Evolutionary conservation across 2,113 vertebrate species (phyloP), one percentile per base, ranked within the genome.

Genomic region (Calidris pygmaea): DNA sequence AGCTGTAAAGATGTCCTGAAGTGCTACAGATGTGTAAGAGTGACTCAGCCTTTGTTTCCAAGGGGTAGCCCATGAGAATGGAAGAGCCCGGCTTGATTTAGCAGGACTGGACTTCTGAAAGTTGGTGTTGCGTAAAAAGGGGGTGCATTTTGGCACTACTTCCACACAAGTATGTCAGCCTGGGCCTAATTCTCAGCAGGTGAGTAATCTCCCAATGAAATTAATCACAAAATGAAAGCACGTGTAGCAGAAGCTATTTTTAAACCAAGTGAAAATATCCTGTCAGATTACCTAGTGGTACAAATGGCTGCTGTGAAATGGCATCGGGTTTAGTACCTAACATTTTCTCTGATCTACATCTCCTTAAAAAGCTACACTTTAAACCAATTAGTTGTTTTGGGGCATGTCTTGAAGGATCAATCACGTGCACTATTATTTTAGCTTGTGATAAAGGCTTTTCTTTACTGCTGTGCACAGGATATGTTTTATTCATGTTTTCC

Each of bases 401-500:
- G 43, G 47, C 26, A 19, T 17, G 15, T 53, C 50, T 87, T 77
- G 47, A 84, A 21, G 32, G 65, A 32, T 58, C 60, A 59, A 0
- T 79, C 7, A 13, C 4, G 37, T 50, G 52, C 2, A 1, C 14
- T 50, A 34, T 77, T 81, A 55, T 71, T 87, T 35, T 50, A 75
- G 32, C n/a, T 89, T 43, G 56, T 91, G 90, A 63, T 87, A 71
- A 92, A 63, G 47, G 17, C 17, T 85, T 63, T 90, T 52, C 45
- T 89, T 89, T 70, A 66, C 47, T 93, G 60, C 92, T 50, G 29
- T 67, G 63, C 9, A 22, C 0, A 1, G 27, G 21, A 1, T 43
- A 84, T 90, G 71, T 79, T 96, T 95, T 91, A 95, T 93, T 96
- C 87, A 82, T 82, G 48, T 59, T 93, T 94, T 93, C 85, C 71